Conservation (phyloP, 2,888 invertebrate species). For the Lomographa bimaculata region DNA sequence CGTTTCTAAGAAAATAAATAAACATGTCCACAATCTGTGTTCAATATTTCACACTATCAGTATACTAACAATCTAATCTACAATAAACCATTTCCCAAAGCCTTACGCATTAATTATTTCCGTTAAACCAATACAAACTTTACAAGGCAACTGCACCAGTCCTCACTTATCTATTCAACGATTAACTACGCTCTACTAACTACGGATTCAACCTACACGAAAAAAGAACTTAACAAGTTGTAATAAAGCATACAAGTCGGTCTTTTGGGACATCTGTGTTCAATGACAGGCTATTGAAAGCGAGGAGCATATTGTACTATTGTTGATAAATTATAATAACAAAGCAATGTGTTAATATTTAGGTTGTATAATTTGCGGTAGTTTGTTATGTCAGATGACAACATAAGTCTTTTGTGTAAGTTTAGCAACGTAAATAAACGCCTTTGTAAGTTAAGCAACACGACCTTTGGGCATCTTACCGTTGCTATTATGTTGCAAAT, state of each 20-base stretch:
- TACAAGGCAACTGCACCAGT: slow-evolving; percentile 11
- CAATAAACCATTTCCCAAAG: not conserved
- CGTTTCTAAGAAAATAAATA: too few relatives aligned
- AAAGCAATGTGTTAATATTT: slow-evolving; percentile 15
- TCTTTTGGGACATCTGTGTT: not conserved
- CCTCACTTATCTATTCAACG: slow-evolving; percentile 10
- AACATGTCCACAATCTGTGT: too few relatives aligned
- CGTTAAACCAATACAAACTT: slow-evolving; percentile 6
- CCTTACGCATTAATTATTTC: slow-evolving; percentile 6
- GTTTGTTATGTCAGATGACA: slow-evolving; percentile 9
- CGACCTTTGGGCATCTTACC: too few relatives aligned
- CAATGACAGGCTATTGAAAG: slow-evolving; percentile 9
- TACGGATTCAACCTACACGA: too few relatives aligned
- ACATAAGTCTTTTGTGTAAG: not conserved
- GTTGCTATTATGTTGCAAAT: too few relatives aligned
- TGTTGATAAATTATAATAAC: slow-evolving; percentile 5
- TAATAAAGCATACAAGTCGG: slow-evolving; percentile 1
- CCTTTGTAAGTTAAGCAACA: too few relatives aligned
- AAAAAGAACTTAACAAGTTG: slow-evolving; percentile 1
- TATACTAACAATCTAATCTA: too few relatives aligned
- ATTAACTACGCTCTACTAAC: slow-evolving; percentile 19
- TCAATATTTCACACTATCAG: too few relatives aligned
- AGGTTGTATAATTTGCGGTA: slow-evolving; percentile 7
- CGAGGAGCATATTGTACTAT: not conserved
- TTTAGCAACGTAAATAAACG: slow-evolving; percentile 1